phyloP scores from a whole-genome alignment of 2,888 invertebrate species.

The Latrodectus elegans region DNA sequence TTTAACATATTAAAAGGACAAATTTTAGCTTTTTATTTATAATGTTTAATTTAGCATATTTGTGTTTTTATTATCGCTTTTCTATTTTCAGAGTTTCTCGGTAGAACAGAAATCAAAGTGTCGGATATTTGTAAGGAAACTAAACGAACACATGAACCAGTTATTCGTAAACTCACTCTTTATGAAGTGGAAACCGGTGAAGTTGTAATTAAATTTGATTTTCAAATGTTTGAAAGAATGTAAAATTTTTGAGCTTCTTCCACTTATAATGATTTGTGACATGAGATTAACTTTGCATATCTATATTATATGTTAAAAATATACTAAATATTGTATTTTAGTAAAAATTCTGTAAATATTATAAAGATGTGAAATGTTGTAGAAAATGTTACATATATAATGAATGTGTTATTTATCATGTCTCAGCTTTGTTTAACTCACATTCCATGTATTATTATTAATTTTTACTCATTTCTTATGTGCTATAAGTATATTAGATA shows the following conservation, averaged over 20 bases:
- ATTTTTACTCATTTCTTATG: too few relatives aligned
- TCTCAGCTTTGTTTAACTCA: too few relatives aligned
- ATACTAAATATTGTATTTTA: neutral
- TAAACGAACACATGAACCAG: constrained; percentile 79
- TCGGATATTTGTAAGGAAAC: constrained; percentile 80
- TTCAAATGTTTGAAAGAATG: constrained; percentile 79
- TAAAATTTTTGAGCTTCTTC: neutral
- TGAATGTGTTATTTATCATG: too few relatives aligned
- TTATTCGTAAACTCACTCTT: constrained; percentile 80
- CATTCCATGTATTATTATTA: too few relatives aligned
- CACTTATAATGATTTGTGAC: neutral
- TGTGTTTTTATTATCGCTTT: too few relatives aligned
- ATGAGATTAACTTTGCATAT: neutral
- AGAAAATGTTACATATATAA: neutral
- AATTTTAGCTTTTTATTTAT: too few relatives aligned
- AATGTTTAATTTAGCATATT: too few relatives aligned
- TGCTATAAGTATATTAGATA: too few relatives aligned
- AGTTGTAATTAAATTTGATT: constrained; percentile 82
- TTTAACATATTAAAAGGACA: too few relatives aligned
- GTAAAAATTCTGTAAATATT: neutral
- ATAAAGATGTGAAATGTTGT: neutral
- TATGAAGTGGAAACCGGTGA: constrained; percentile 83
- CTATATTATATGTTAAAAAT: neutral
- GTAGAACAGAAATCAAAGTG: constrained; percentile 82
- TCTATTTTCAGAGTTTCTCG: constrained; percentile 80